A percentile compares a stretch with the other conserved stretches of the same genome.
Evolutionary conservation across 2,888 invertebrate species (phyloP).

Genomic region (Ennomos fuscantarius): DNA sequence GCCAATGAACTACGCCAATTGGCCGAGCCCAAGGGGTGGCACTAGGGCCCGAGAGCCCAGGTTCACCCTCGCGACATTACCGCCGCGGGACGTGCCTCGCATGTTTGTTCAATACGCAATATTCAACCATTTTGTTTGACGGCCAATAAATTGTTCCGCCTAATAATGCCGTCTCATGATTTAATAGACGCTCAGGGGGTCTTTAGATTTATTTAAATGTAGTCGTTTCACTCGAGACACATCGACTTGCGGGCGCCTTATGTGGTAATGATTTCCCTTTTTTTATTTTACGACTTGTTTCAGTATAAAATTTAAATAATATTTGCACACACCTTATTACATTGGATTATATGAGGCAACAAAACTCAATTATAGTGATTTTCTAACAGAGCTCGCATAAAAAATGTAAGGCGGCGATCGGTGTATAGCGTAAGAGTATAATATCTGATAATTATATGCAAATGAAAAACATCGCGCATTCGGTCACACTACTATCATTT

Average conservation of each 20-base stretch:
- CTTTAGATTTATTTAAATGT: slow-evolving; percentile 55
- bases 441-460: neutral
- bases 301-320: slow-evolving; percentile 1
- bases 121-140: slow-evolving; percentile 53
- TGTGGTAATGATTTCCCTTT: slow-evolving; percentile 27
- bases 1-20: slow-evolving; percentile 23
- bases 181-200: slow-evolving; percentile 48
- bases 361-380: slow-evolving; percentile 5
- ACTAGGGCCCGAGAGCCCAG: slow-evolving; percentile 50
- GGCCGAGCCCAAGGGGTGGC: slow-evolving; percentile 20
- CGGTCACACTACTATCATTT: slow-evolving; percentile 2
- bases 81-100: slow-evolving; percentile 41
- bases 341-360: slow-evolving; percentile 1
- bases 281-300: slow-evolving; percentile 25
- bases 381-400: slow-evolving; percentile 3
- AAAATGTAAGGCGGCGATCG: neutral
- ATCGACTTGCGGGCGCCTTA: slow-evolving; percentile 35
- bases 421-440: neutral
- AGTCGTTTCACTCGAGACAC: slow-evolving; percentile 42
- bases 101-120: slow-evolving; percentile 61
- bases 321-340: slow-evolving; percentile 4
- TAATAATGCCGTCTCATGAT: slow-evolving; percentile 53
- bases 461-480: slow-evolving; percentile 1
- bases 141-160: slow-evolving; percentile 53
- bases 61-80: slow-evolving; percentile 47